Evolutionary conservation across 1,140 invertebrate species (phyloP), one percentile per base, ranked within the genome.

Genomic region (Megalopta genalis): DNA sequence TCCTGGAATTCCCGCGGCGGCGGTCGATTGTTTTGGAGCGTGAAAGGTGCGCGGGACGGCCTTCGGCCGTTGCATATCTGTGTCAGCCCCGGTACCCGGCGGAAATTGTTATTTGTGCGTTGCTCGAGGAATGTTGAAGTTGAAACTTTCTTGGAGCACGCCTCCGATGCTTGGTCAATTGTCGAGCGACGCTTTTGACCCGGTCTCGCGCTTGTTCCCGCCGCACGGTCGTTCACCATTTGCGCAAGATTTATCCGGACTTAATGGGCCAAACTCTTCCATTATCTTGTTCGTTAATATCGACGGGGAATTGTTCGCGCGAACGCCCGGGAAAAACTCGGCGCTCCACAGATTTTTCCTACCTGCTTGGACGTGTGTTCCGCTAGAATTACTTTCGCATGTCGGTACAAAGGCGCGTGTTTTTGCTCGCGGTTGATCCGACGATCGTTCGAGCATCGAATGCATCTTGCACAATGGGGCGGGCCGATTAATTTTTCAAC

Each of bases 1-100:
- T 64, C 57, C 46, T 52, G 57, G 69, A 78, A 72, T 72, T 52
- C 63, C 21, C n/a, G 32, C 23, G 42, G 42, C 65, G 25, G 63
- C 32, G n/a, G n/a, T n/a, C 59, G 69, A 78, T 78, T 78, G 76
- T 78, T 78, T 78, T 78, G 76, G 69, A 78, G 76, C 76, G 76
- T 78, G 76, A 78, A 78, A 78, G 76, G 76, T 78, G 32, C 76
- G 76, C 76, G 52, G 39, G 39, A 39, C 76, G 76, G 76, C 76
- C 76, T 78, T 78, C 76, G 69, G 21, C 42, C 25, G 60, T 64
- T 78, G 76, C 37, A 42, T 78, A 78, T 78, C 76, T 72, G 60
- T 78, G 76, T 72, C 76, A 78, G 60, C 49, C 18, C 21, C 10
- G 59, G 0, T 54, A 16, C 27, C 39, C 21, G 49, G 70, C 59